A percentile compares a stretch with the other conserved stretches of the same genome.
These are phyloP conservation scores for Beroe ovata DNA, from an alignment of 37 sponge, comb jelly and placozoan genomes.

Conservation along the genomic window DNA sequence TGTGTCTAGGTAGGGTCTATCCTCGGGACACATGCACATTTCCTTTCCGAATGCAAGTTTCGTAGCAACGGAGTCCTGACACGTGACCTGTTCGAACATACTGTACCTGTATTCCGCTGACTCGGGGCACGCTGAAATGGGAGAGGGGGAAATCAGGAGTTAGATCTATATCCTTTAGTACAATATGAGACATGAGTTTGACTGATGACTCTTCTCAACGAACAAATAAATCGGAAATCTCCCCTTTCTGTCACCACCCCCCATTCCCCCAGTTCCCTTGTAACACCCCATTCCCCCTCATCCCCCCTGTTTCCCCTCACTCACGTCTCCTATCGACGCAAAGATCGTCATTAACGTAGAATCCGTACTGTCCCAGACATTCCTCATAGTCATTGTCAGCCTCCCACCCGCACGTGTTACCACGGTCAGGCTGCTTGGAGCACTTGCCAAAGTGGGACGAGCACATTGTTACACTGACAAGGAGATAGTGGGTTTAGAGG, in stretches of 20 bases:
- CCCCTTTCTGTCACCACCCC: no score
- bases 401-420: not conserved
- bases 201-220: no score
- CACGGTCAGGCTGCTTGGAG: not conserved
- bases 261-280: no score
- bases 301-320: no score
- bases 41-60: not conserved
- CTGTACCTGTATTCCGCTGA: not conserved
- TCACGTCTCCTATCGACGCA: constrained; percentile 15
- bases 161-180: no score
- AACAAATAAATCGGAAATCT: no score
- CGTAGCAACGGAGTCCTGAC: constrained; percentile 17
- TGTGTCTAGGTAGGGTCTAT: not conserved
- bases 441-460: not conserved
- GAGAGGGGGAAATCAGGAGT: no score
- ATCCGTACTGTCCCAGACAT: constrained; percentile 23
- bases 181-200: no score
- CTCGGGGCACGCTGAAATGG: constrained; percentile 16
- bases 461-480: constrained; percentile 19
- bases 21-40: constrained; percentile 25
- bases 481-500: no score
- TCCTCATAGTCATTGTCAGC: not conserved
- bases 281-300: no score
- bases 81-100: constrained; percentile 21
- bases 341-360: not conserved